Percentiles rank a stretch among this genome's conserved stretches.
These are phyloP conservation scores for Drosophila rhopaloa DNA, from an alignment of 1,140 invertebrate species.

Conservation along the genomic window DNA sequence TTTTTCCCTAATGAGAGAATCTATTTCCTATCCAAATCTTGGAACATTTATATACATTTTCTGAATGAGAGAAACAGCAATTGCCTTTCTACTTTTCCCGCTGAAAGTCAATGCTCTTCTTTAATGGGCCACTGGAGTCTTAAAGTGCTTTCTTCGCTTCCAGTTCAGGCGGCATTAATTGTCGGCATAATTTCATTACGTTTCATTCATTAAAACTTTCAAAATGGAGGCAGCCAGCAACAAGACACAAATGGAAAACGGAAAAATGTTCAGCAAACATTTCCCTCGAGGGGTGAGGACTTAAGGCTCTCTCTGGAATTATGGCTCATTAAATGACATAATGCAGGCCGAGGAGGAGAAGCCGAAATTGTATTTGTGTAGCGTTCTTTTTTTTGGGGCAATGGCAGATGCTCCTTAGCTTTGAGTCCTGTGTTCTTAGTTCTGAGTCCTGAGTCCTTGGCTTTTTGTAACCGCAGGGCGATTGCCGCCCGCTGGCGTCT, in stretches of 20 bases:
- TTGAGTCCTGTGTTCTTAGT: slow-evolving; percentile 2
- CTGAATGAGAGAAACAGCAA: no score
- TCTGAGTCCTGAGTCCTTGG: background rate
- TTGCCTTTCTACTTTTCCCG: background rate
- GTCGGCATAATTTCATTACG: slow-evolving; percentile 73
- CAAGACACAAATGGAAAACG: slow-evolving; percentile 32
- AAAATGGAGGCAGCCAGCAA: slow-evolving; percentile 46
- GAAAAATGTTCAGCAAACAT: slow-evolving; percentile 34
- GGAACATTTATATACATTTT: no score
- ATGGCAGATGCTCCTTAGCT: slow-evolving; percentile 31
- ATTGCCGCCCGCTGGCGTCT: slow-evolving; percentile 37
- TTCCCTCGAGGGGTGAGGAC: slow-evolving; percentile 27
- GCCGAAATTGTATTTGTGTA: slow-evolving; percentile 40
- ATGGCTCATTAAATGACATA: slow-evolving; percentile 80
- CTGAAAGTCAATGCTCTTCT: background rate
- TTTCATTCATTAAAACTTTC: slow-evolving; percentile 76
- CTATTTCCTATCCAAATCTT: background rate
- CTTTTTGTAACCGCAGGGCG: slow-evolving; percentile 34
- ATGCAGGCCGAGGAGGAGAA: slow-evolving; percentile 44
- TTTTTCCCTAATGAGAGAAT: background rate
- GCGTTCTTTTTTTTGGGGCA: slow-evolving; percentile 2
- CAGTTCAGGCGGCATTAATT: slow-evolving; percentile 60
- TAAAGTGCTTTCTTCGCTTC: slow-evolving; percentile 34
- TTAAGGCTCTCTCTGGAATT: slow-evolving; percentile 60
- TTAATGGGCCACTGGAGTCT: slow-evolving; percentile 19